Evolutionary conservation across 2,888 invertebrate genomes (phyloP), one percentile per base, ranked within the genome.

Genomic region (Leptopilina syphax): DNA sequence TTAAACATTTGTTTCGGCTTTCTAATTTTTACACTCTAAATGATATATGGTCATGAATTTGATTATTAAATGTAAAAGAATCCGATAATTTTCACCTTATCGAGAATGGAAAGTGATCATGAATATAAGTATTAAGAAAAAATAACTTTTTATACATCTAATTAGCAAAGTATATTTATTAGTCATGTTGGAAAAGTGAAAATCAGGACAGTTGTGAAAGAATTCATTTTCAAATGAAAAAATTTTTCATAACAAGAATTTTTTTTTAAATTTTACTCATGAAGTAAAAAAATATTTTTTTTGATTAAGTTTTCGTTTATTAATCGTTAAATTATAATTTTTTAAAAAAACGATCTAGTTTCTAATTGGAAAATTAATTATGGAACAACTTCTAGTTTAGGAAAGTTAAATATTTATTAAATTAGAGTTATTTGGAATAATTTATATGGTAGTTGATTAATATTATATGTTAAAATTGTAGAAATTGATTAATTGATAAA

Each of bases 161-260:
- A 73, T 73, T 57, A 73, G 13, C 12, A n/a, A 73, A 73, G n/a
- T 54, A 73, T 57, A 73, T 57, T 57, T 73, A 73, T 73, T 57
- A 34, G 13, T 13, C 34, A 54, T 27, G 24, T 13, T 34, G 0
- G 57, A 73, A 73, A 73, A 73, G 73, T 73, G 73, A 73, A 73
- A 73, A 73, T 54, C 34, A 57, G 12, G 27, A 57, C 13, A 73
- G 57, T 73, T 27, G 34, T 70, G 18, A 70, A 70, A 70, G 27
- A 50, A 73, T 24, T 70, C 9, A 73, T 27, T 27, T 41, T 57
- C 13, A 34, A 34, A 34, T 34, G 3, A 34, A 5, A 10, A 4
- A 65, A 13, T 65, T 34, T 34, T 24, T 65, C n/a, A 13, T 60
- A 7, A 60, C 7, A 44, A 44, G 27, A 34, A 44, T 44, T 7